These are phyloP conservation scores for Oxyscelio sp. DNA, from an alignment of 2,888 invertebrate genomes.

Conservation along the genomic window DNA sequence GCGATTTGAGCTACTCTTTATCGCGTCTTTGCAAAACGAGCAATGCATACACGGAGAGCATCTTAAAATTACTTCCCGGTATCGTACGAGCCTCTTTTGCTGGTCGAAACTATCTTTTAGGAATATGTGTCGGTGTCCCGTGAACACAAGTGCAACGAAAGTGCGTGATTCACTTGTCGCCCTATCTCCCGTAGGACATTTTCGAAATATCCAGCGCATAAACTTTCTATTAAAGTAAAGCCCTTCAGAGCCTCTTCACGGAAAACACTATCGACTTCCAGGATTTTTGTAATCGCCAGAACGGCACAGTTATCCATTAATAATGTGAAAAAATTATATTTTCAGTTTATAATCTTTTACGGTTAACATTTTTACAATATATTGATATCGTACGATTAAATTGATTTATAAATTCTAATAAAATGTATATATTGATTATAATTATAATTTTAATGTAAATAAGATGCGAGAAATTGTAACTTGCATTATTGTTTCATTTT, in stretches of 20 bases:
- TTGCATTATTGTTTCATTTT: no score
- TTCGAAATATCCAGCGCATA: slow-evolving; percentile 48
- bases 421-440: no score
- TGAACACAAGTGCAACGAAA: slow-evolving; percentile 28
- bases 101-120: slow-evolving; percentile 51
- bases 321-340: slow-evolving; percentile 44
- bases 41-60: slow-evolving; percentile 6
- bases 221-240: slow-evolving; percentile 57
- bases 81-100: slow-evolving; percentile 20
- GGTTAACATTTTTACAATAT: no score
- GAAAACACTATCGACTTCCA: slow-evolving; percentile 47
- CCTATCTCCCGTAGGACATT: slow-evolving; percentile 45
- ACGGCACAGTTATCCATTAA: slow-evolving; percentile 23
- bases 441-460: no score
- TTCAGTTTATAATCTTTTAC: slow-evolving; percentile 23
- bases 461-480: no score
- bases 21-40: slow-evolving; percentile 37
- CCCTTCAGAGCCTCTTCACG: slow-evolving; percentile 52
- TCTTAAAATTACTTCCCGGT: slow-evolving; percentile 30
- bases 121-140: slow-evolving; percentile 22
- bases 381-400: no score
- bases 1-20: slow-evolving; percentile 61
- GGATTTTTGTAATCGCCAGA: slow-evolving; percentile 45
- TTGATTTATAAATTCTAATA: no score
- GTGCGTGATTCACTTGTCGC: slow-evolving; percentile 51